Percentiles rank a stretch among this genome's conserved stretches.
phyloP scores from a whole-genome alignment of 2,113 vertebrate species.

The Nesogale talazaci region DNA sequence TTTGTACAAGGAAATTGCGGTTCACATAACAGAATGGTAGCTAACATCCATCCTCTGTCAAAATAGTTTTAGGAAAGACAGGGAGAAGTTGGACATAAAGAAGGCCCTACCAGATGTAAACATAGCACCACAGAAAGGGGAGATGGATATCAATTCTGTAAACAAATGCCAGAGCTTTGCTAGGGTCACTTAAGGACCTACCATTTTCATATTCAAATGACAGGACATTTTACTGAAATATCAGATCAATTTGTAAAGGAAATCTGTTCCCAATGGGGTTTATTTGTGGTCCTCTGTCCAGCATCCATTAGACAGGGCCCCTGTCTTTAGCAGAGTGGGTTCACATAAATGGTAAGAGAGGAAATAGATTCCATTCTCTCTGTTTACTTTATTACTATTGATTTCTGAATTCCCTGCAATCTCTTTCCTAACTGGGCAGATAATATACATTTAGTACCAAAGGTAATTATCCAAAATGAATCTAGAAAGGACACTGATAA shows the following conservation, averaged over 20 bases:
- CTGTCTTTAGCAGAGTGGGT: conserved; percentile 3
- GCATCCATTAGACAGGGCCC: neutral
- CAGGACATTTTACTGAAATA: conserved; percentile 65
- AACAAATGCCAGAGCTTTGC: conserved; percentile 23
- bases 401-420: conserved; percentile 82
- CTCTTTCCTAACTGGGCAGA: conserved; percentile 79
- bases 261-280: neutral
- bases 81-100: conserved; percentile 13
- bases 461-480: conserved; percentile 82
- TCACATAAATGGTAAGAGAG: conserved; percentile 50
- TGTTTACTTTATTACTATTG: conserved; percentile 84
- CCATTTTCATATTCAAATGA: conserved; percentile 63
- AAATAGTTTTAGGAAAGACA: conserved; percentile 50
- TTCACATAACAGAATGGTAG: conserved; percentile 31
- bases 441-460: conserved; percentile 78
- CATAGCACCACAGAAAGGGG: conserved; percentile 29
- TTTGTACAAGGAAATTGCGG: conserved; percentile 39
- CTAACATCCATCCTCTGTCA: conserved; percentile 51
- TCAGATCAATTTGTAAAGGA: conserved; percentile 69
- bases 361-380: conserved; percentile 80
- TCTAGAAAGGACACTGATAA: conserved; percentile 61
- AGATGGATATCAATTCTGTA: conserved; percentile 54
- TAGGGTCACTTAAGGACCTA: conserved; percentile 27
- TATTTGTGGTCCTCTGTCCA: conserved; percentile 54
- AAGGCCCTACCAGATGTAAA: neutral